phyloP scores from a whole-genome alignment of 2,888 invertebrate species.

The Aelia acuminata region DNA sequence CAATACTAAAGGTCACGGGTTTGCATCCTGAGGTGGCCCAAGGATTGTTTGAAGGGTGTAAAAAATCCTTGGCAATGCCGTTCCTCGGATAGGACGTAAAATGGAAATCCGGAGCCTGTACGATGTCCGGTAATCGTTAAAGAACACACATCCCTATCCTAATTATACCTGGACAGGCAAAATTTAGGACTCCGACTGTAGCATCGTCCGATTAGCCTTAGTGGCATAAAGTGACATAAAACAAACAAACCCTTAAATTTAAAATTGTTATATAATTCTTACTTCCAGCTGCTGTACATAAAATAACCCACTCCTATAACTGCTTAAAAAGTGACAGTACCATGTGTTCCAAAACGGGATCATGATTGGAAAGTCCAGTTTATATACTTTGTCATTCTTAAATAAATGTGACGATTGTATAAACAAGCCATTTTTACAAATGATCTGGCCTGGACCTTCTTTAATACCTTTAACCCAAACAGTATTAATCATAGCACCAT shows the following conservation, averaged over 20 bases:
- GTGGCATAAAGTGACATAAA: no score
- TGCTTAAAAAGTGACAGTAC: constrained; percentile 46
- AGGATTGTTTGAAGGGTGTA: no score
- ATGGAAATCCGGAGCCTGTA: no score
- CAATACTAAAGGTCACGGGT: no score
- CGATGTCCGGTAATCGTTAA: no score
- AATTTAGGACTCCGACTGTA: no score
- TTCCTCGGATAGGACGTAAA: no score
- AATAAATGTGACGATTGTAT: constrained; percentile 51
- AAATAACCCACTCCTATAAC: constrained; percentile 29
- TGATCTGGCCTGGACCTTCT: constrained; percentile 61
- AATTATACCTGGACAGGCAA: no score
- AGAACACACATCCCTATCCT: no score
- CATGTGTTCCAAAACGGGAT: constrained; percentile 53
- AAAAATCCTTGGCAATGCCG: no score
- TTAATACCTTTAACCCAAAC: constrained; percentile 61
- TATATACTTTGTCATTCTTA: constrained; percentile 47
- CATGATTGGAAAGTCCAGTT: constrained; percentile 9
- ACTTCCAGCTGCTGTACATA: neutral
- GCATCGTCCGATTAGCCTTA: no score
- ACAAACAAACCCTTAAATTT: neutral
- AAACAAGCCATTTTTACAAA: constrained; percentile 62
- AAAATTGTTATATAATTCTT: neutral
- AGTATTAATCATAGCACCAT: constrained; percentile 60
- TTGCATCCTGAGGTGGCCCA: no score